Evolutionary conservation across 2,888 invertebrate species (phyloP).

Genomic region (Macrophya annulata): DNA sequence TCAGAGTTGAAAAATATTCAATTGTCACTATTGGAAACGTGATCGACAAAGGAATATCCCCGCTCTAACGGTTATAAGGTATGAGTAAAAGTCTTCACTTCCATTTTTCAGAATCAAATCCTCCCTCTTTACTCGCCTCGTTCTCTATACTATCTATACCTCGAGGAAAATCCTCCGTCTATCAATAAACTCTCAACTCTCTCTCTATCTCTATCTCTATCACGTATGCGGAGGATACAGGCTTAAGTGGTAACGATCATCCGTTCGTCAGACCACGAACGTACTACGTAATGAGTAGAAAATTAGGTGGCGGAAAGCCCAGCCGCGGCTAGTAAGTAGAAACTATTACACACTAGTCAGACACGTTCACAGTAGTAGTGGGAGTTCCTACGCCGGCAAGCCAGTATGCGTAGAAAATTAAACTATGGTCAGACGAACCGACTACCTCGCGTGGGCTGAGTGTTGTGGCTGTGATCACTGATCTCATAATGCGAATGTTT

Average conservation of each 20-base stretch:
- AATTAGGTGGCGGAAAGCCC: not conserved
- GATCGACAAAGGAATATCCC: constrained; percentile 40
- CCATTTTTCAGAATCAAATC: constrained; percentile 8
- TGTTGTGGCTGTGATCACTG: not conserved
- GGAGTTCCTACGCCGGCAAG: not conserved
- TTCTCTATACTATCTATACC: not conserved
- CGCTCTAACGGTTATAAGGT: not conserved
- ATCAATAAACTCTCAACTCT: not conserved
- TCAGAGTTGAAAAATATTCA: constrained; percentile 55
- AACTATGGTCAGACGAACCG: not conserved
- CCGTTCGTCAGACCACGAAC: not conserved
- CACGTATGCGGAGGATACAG: too few relatives aligned
- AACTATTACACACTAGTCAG: not conserved
- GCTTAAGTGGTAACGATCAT: not conserved
- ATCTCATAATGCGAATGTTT: not conserved
- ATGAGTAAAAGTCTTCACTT: not conserved
- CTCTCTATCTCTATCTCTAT: not conserved
- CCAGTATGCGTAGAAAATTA: not conserved
- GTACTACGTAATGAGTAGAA: not conserved
- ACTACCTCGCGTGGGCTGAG: not conserved
- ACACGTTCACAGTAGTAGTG: not conserved
- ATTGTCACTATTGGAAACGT: constrained; percentile 56
- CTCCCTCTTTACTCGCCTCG: not conserved
- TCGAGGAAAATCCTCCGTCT: too few relatives aligned
- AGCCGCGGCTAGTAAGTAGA: not conserved